A percentile compares a stretch with the other conserved stretches of the same genome.
Conservation (phyloP, 2,888 invertebrate genomes). For the Eretmocerus hayati region DNA sequence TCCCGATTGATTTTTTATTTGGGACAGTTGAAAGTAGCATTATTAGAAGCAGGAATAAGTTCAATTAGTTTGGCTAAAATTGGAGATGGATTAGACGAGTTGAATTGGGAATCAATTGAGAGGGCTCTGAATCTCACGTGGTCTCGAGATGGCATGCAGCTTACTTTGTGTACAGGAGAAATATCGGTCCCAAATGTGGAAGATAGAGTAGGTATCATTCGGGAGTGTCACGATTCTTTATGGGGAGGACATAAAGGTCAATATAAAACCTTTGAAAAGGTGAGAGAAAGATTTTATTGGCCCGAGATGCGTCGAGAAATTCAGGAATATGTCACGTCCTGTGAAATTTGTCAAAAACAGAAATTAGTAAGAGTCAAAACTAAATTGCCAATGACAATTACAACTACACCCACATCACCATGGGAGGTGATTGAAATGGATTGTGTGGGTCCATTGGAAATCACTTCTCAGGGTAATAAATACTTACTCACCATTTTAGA, state of each 20-base stretch:
- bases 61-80: not conserved
- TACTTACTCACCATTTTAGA: not conserved
- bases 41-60: too few relatives aligned
- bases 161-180: not conserved
- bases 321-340: not conserved
- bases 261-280: slow-evolving; percentile 13
- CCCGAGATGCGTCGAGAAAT: not conserved
- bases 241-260: slow-evolving; percentile 10
- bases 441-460: not conserved
- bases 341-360: not conserved
- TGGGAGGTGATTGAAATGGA: not conserved
- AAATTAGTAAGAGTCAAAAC: not conserved
- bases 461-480: not conserved
- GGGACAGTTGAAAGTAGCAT: too few relatives aligned
- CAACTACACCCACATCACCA: not conserved
- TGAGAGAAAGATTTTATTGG: not conserved
- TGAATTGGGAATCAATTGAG: not conserved
- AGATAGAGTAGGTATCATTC: not conserved
- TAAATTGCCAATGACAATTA: not conserved
- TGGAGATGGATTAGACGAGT: not conserved
- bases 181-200: not conserved
- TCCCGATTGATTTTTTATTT: too few relatives aligned
- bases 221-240: not conserved
- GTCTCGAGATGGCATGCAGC: not conserved
- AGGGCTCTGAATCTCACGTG: not conserved